These are phyloP conservation scores for Colletes gigas DNA, from an alignment of 1,140 invertebrate genomes.

Conservation along the genomic window DNA sequence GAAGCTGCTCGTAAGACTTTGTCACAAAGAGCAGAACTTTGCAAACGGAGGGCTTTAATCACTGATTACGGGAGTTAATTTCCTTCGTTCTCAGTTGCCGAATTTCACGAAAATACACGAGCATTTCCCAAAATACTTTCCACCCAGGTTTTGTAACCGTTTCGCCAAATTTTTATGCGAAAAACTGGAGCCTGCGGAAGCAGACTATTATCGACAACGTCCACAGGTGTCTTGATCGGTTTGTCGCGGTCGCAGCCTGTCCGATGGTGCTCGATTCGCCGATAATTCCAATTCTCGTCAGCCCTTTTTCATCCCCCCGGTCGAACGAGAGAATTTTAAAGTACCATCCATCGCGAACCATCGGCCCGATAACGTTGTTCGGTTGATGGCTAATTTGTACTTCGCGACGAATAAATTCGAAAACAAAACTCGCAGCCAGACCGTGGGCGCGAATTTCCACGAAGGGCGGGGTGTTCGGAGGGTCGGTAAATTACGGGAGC, in stretches of 20 bases:
- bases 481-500: conserved; percentile 40
- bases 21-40: too few relatives aligned
- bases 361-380: conserved; percentile 35
- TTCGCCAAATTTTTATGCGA: too few relatives aligned
- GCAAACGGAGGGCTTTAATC: too few relatives aligned
- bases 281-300: not conserved
- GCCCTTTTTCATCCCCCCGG: not conserved
- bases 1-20: too few relatives aligned
- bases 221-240: not conserved
- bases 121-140: too few relatives aligned
- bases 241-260: not conserved
- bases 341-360: not conserved
- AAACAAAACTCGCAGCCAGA: conserved; percentile 6
- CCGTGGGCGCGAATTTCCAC: too few relatives aligned
- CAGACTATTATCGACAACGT: too few relatives aligned
- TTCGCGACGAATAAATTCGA: conserved; percentile 35
- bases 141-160: too few relatives aligned
- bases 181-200: too few relatives aligned
- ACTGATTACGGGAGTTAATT: too few relatives aligned
- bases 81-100: too few relatives aligned
- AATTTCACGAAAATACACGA: too few relatives aligned
- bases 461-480: not conserved
- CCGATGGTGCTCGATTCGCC: not conserved
- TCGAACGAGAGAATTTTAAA: not conserved
- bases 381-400: conserved; percentile 43